Base-by-base conservation (phyloP, 2,113 vertebrate species). In the Leptodactylus fuscus region DNA sequence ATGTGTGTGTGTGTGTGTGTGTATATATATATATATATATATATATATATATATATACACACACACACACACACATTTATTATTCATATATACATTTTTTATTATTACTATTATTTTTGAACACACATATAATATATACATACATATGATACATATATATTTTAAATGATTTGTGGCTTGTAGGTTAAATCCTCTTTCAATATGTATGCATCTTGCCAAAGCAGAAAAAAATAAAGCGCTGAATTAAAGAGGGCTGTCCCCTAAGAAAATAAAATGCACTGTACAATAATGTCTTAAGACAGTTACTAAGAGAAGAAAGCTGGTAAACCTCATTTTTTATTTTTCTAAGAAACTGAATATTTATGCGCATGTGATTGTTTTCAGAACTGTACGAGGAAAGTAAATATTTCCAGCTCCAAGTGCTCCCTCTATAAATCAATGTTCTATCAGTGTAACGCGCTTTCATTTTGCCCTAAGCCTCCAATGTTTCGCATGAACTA, bases 341-440 rank as follows among this genome's bases (percentile, higher is more conserved):
- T 67, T 29, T 81, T 69, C 60, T 48, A 49, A 16, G 34, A 44
- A 69, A 69, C 44, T 10, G 41, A 67, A 82, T 36, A 82, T 71
- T 51, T 71, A 71, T 82, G 10, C 13, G 27, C 32, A 22, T 29
- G 46, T 29, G 27, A 53, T 82, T 34, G 44, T 82, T 70, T 82
- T 71, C 41, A 32, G 60, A 34, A 27, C 60, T 34, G 38, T 13
- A 65, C 4, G 15, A 48, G 32, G 27, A 82, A 82, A 24, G 65
- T 71, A 70, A 82, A 82, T 49, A 70, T 71, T 71, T 71, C 60
- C 79, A 22, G 38, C 44, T 29, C 41, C 58, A 38, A 51, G 46
- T 49, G 62, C 44, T 38, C 48, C 22, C 81, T 24, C 62, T 55
- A 82, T 70, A 70, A 82, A 82, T 82, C 81, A 82, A 70, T 83